These are phyloP conservation scores for Hypsopygia costalis DNA, from an alignment of 2,888 invertebrate species.

Conservation along the genomic window DNA sequence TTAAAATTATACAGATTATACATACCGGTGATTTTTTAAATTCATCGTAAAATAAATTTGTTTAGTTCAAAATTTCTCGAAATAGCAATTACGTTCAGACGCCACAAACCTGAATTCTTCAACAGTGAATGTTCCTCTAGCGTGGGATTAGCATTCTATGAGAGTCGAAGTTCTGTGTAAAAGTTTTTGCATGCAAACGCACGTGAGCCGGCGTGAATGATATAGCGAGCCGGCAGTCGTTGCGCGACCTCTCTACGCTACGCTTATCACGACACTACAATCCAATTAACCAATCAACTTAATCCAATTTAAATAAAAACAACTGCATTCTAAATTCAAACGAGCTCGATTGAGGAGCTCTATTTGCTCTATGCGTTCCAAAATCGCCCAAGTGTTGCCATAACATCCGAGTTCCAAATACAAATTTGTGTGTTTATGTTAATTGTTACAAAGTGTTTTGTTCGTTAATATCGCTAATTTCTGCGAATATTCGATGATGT, in stretches of 20 bases:
- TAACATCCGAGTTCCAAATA: constrained; percentile 19
- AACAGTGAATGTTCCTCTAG: constrained; percentile 21
- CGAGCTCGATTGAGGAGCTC: too few species aligned
- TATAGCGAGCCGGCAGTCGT: constrained; percentile 61
- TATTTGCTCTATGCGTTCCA: not conserved
- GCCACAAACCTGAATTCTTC: constrained; percentile 18
- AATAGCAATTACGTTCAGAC: too few species aligned
- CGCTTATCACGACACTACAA: constrained; percentile 64
- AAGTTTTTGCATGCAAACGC: constrained; percentile 69
- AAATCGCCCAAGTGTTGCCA: constrained; percentile 15
- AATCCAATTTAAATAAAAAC: constrained; percentile 42
- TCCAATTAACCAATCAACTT: constrained; percentile 55
- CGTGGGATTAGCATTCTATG: constrained; percentile 38
- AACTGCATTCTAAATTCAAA: constrained; percentile 12
- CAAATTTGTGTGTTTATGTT: constrained; percentile 33
- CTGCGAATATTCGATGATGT: constrained; percentile 61
- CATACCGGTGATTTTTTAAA: too few species aligned
- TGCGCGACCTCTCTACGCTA: constrained; percentile 60
- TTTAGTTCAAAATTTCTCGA: too few species aligned
- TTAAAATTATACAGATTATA: too few species aligned
- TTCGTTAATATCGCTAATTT: constrained; percentile 43
- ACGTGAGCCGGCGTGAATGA: constrained; percentile 68
- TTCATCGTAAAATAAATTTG: too few species aligned
- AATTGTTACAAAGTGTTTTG: constrained; percentile 41
- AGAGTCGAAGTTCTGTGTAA: constrained; percentile 55